Base-by-base conservation (phyloP, 2,113 vertebrate species). In the Oenanthe oenanthe region DNA sequence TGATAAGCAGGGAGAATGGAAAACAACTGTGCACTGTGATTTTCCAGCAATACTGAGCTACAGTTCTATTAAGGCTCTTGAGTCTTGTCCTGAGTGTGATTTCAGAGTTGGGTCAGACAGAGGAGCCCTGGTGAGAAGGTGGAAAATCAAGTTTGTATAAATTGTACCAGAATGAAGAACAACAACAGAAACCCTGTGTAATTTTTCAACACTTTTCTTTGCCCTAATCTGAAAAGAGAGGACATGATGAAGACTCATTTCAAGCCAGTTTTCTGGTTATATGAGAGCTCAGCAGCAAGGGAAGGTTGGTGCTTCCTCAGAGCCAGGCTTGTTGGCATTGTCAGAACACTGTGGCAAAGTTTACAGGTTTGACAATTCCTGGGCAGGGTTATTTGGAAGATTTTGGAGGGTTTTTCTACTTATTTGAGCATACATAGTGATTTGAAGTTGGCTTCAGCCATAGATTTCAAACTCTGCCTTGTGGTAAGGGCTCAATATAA, bases 1-100 rank as follows among this genome's bases (percentile, higher is more conserved):
- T 94, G 95, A 83, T 87, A 86, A 93, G 68, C 26, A 73, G 63
- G 54, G 63, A 11, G 95, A 95, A 94, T 72, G 66, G 76, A 65
- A 96, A 96, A 38, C 38, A 79, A 84, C 60, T 22, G 53, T 13
- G 21, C 21, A 4, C 50, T 19, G 5, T 28, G 56, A 50, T 95
- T 92, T 96, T 22, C 67, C 93, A 67, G n/a, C 53, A 89, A 32
- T 72, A 54, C 8, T 82, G 54, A 56, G 24, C 50, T 93, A 25
- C 70, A 24, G 5, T 24, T 17, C 31, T 58, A 20, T 31, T 34
- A 61, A 81, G 54, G 40, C 42, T 24, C 48, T 85, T 74, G 38
- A 91, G 25, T 42, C 22, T 50, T 78, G 48, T 56, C n/a, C 43
- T 42, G 25, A 53, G 26, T 47, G 28, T 26, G 45, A 54, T 74